Evolutionary conservation across 1,140 invertebrate genomes (phyloP).

Genomic region (Potamilus streckersoni): DNA sequence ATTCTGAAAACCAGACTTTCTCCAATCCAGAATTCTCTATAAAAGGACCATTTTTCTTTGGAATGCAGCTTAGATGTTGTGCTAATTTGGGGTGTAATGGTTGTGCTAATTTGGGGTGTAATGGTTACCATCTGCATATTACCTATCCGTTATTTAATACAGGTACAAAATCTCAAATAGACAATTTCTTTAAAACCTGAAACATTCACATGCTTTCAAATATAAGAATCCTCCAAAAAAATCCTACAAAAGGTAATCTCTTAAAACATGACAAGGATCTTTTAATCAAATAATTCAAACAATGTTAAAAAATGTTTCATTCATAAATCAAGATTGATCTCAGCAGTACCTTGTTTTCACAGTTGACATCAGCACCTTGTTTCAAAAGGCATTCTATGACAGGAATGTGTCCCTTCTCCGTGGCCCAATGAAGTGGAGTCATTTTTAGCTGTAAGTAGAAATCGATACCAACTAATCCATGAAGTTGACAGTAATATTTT

Average conservation of each 20-base stretch:
- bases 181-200: too few relatives aligned
- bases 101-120: too few relatives aligned
- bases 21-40: too few relatives aligned
- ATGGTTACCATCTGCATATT: too few relatives aligned
- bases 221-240: too few relatives aligned
- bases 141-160: too few relatives aligned
- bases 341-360: conserved; percentile 74
- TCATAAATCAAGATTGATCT: neutral
- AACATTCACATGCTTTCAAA: neutral
- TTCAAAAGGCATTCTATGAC: conserved; percentile 79
- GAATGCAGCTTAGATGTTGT: too few relatives aligned
- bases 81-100: too few relatives aligned
- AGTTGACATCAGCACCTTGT: conserved; percentile 77
- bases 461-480: neutral
- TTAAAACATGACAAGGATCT: neutral
- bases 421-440: conserved; percentile 96
- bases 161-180: too few relatives aligned
- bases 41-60: too few relatives aligned
- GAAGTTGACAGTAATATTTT: too few relatives aligned
- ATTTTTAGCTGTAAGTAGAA: conserved; percentile 80
- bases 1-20: too few relatives aligned
- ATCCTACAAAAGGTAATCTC: neutral
- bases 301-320: neutral
- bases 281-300: neutral
- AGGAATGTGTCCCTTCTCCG: conserved; percentile 82